These are phyloP conservation scores for Sphyrna mokarran DNA, from an alignment of 2,113 vertebrate species.

Conservation along the genomic window DNA sequence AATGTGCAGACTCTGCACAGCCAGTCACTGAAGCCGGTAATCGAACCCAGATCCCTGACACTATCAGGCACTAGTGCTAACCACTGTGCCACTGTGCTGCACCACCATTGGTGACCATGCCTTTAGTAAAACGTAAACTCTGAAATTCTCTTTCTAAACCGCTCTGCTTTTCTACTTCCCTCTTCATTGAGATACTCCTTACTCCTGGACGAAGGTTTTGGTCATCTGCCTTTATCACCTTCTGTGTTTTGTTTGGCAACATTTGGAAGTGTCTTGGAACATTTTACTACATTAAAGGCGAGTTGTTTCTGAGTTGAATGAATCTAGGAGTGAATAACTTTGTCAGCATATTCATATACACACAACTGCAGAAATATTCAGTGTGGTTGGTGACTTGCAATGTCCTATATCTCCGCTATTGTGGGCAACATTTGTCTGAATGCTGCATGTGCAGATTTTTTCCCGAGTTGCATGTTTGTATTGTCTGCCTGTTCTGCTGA, in stretches of 20 bases:
- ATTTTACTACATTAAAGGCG: not conserved
- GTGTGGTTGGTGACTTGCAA: not conserved
- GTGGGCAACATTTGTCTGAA: not conserved
- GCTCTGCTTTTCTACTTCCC: not conserved
- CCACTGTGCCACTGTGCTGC: too few relatives aligned
- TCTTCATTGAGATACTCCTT: not conserved
- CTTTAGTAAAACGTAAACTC: not conserved
- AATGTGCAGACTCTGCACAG: too few relatives aligned
- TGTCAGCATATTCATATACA: not conserved
- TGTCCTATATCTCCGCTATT: not conserved
- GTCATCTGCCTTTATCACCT: not conserved
- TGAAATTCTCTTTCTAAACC: not conserved
- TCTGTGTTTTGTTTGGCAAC: not conserved
- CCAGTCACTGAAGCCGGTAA: too few relatives aligned
- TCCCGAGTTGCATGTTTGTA: conserved; percentile 6
- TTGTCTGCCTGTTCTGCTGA: not conserved
- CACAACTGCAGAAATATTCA: not conserved
- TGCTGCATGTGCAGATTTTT: conserved; percentile 16
- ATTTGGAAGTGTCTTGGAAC: not conserved
- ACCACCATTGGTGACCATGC: too few relatives aligned
- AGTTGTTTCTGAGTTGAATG: not conserved
- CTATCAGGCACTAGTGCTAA: too few relatives aligned
- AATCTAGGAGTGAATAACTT: not conserved
- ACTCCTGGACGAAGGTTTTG: not conserved
- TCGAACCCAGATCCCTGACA: too few relatives aligned